Evolutionary conservation across 2,113 vertebrate genomes (phyloP).

Genomic region (Chaetorhynchus papuensis): DNA sequence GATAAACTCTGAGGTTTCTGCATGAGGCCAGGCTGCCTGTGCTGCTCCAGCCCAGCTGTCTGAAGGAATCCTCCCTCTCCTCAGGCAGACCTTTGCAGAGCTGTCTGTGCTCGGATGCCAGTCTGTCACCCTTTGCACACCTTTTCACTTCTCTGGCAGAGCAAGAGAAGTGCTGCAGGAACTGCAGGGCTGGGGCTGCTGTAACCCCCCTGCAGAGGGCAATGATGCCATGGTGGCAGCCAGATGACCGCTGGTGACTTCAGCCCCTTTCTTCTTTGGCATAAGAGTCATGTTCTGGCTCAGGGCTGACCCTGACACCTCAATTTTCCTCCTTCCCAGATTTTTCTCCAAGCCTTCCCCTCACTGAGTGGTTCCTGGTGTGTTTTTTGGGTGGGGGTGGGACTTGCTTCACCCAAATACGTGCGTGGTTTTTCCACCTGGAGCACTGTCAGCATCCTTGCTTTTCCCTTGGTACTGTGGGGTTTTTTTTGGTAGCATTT

Average conservation of each 20-base stretch:
- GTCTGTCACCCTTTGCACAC: not conserved
- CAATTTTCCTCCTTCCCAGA: not conserved
- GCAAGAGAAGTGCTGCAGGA: not conserved
- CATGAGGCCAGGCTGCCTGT: not conserved
- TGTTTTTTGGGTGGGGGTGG: not conserved
- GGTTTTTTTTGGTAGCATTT: not conserved
- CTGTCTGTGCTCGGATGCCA: not conserved
- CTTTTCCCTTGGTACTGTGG: not conserved
- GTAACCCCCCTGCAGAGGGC: not conserved
- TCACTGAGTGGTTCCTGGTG: not conserved
- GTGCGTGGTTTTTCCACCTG: not conserved
- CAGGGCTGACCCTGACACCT: not conserved
- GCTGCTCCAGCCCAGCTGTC: not conserved
- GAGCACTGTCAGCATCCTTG: not conserved
- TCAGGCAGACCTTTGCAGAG: not conserved
- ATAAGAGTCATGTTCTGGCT: not conserved
- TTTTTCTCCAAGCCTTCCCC: not conserved
- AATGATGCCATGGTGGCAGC: fast-evolving
- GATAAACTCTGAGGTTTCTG: not conserved
- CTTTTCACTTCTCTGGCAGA: not conserved
- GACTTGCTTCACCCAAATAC: not conserved
- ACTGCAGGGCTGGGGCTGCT: not conserved
- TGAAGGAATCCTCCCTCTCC: not conserved
- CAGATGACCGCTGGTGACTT: not conserved
- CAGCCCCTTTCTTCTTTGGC: not conserved